Conservation (phyloP, 2,113 vertebrate genomes). For the Martes martes region DNA sequence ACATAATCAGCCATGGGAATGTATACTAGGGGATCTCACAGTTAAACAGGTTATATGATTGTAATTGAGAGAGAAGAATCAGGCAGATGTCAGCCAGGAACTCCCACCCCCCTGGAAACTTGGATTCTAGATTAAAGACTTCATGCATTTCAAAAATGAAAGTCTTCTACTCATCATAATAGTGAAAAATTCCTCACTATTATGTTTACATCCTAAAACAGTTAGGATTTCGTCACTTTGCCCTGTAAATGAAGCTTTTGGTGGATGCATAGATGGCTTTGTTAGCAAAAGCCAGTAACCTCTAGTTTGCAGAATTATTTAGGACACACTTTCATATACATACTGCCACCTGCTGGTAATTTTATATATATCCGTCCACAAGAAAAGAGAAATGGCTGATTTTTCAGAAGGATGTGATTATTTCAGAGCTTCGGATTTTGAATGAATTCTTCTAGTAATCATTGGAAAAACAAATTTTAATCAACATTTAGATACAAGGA, state of each 20-base stretch:
- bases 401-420: background rate
- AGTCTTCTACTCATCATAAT: background rate
- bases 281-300: background rate
- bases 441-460: background rate
- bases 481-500: background rate
- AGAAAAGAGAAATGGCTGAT: background rate
- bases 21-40: background rate
- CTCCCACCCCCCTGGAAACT: background rate
- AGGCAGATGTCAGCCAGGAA: background rate
- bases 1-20: background rate
- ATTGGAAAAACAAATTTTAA: background rate
- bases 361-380: background rate
- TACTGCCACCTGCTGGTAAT: constrained; percentile 70
- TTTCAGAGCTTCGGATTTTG: background rate
- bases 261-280: background rate
- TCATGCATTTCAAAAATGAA: background rate
- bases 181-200: background rate
- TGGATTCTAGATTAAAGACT: background rate
- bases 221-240: background rate
- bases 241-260: background rate
- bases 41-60: background rate
- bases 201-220: background rate
- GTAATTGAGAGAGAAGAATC: background rate
- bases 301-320: background rate
- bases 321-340: constrained; percentile 35